These are phyloP conservation scores for Notothenia coriiceps DNA, from an alignment of 2,113 vertebrate genomes.

Conservation along the genomic window DNA sequence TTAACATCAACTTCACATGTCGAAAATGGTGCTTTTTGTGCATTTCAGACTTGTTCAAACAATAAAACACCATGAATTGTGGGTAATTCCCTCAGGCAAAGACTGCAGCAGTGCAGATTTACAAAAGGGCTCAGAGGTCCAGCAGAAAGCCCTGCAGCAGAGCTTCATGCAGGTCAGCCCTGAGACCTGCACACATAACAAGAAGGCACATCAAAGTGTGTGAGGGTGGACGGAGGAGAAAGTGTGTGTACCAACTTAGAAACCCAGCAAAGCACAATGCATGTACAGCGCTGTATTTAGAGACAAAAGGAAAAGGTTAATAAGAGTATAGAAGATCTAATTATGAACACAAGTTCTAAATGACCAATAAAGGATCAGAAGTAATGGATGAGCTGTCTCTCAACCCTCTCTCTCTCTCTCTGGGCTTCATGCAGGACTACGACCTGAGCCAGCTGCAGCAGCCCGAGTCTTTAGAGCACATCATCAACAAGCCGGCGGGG, in stretches of 20 bases:
- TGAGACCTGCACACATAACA: not conserved
- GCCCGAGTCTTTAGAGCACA: conserved; percentile 94
- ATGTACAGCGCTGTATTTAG: not conserved
- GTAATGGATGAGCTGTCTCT: not conserved
- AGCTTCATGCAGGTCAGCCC: conserved; percentile 32
- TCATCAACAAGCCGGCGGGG: conserved; percentile 91
- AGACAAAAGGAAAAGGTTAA: too few relatives aligned
- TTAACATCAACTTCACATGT: too few relatives aligned
- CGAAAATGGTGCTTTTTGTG: not conserved
- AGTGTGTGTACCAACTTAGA: not conserved
- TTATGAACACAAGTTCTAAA: too few relatives aligned
- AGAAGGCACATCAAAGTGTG: conserved; percentile 25
- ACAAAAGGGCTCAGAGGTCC: conserved; percentile 16
- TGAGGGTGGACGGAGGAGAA: not conserved
- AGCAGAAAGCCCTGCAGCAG: conserved; percentile 19
- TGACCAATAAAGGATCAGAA: not conserved
- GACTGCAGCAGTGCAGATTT: conserved; percentile 22
- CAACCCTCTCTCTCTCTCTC: not conserved
- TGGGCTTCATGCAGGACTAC: conserved; percentile 79
- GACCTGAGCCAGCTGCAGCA: conserved; percentile 96
- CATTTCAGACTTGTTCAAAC: conserved; percentile 5
- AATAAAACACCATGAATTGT: conserved; percentile 9
- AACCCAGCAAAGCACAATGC: not conserved
- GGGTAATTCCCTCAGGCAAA: conserved; percentile 23
- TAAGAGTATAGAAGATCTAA: too few relatives aligned